Evolutionary conservation across 2,113 vertebrate species (phyloP).

Genomic region (Ia io): DNA sequence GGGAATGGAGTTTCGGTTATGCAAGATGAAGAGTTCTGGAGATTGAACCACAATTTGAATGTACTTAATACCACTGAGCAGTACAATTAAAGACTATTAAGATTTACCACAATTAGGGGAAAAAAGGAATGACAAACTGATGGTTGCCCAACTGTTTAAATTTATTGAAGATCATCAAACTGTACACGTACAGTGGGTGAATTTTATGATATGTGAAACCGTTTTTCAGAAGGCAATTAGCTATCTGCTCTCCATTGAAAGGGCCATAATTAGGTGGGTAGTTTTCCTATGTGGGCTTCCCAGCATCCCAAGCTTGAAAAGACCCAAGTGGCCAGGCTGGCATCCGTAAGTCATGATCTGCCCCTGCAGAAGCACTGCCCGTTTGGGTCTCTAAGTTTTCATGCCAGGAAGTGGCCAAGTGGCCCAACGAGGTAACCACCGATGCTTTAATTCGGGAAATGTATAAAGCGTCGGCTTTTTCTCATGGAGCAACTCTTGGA

Average conservation of each 20-base stretch:
- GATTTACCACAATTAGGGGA: neutral
- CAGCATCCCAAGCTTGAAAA: neutral
- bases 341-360: neutral
- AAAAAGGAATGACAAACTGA: neutral
- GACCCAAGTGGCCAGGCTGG: neutral
- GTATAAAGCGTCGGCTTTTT: neutral
- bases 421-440: accelerated
- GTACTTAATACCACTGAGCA: neutral
- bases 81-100: neutral
- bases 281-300: neutral
- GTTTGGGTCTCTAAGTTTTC: neutral
- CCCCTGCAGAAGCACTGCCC: accelerated
- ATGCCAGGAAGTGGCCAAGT: neutral
- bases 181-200: too few species aligned
- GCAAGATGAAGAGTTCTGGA: neutral
- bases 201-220: neutral
- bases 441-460: neutral
- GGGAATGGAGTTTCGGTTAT: neutral
- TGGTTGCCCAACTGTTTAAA: neutral
- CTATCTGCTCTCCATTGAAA: neutral
- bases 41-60: neutral
- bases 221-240: neutral
- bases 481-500: neutral
- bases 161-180: neutral
- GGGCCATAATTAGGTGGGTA: accelerated